These are phyloP conservation scores for Eurystomus gularis DNA, from an alignment of 2,113 vertebrate genomes.

Conservation along the genomic window DNA sequence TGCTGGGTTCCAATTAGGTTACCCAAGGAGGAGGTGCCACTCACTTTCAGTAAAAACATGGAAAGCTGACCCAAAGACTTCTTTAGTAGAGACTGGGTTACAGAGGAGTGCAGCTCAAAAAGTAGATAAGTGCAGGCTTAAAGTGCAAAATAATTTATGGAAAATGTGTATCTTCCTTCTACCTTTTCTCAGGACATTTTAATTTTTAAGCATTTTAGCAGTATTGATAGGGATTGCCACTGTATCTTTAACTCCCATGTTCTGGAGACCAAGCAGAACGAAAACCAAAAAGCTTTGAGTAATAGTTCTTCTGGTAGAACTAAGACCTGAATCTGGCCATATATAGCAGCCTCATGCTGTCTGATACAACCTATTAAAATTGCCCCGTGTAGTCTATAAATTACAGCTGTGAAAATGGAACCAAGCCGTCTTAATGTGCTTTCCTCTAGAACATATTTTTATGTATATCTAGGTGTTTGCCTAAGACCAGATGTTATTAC, in stretches of 20 bases:
- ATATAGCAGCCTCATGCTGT: background rate
- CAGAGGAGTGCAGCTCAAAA: fast-evolving
- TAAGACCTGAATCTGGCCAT: background rate
- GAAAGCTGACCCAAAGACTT: background rate
- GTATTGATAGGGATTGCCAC: background rate
- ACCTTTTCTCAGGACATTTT: background rate
- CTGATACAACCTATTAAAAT: slow-evolving; percentile 45
- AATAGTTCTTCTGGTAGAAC: background rate
- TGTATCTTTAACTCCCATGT: background rate
- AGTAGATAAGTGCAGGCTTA: background rate
- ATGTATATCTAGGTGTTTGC: slow-evolving; percentile 25
- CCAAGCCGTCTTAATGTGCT: slow-evolving; percentile 39
- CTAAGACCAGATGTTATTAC: slow-evolving; percentile 41
- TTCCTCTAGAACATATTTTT: slow-evolving; percentile 39
- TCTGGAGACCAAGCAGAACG: background rate
- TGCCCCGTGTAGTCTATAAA: slow-evolving; percentile 51
- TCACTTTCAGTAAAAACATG: background rate
- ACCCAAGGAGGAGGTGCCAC: background rate
- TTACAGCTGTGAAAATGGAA: slow-evolving; percentile 60
- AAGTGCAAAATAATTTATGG: background rate
- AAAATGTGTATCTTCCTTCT: background rate
- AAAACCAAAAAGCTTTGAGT: background rate
- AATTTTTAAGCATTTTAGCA: background rate
- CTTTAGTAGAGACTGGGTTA: background rate
- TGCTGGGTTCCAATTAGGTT: background rate